Base-by-base conservation (phyloP, 1,140 invertebrate genomes). In the Phymastichus coffea region DNA sequence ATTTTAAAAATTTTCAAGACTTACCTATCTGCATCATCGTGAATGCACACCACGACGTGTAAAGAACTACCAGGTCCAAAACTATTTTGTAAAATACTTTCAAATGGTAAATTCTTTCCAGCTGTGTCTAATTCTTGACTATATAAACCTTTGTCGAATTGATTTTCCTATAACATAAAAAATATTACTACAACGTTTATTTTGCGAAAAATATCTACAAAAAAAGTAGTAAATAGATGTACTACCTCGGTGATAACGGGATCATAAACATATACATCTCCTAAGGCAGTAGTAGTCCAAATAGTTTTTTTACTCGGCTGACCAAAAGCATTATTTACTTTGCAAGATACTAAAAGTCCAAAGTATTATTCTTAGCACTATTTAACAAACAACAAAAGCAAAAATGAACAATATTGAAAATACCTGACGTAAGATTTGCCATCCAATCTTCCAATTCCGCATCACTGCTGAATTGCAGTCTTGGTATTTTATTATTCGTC, bases 361-460 rank as follows among this genome's bases (percentile, higher is more conserved):
- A 43, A 40, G 30, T n/a, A 57, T 10, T 12, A 51, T 22, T 4
- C n/a, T 17, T 30, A 17, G 19, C 10, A 22, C 12, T 28, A 40
- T 51, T 51, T 38, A 26, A 58, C 25, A 20, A 51, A 66, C 52
- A 35, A 17, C n/a, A n/a, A n/a, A n/a, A n/a, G n/a, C n/a, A n/a
- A n/a, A n/a, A n/a, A n/a, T n/a, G n/a, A n/a, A n/a, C n/a, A 33
- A 53, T 48, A 64, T 63, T 52, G 74, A 69, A 80, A 66, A 57
- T 69, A 81, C 86, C 86, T 69, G 81, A 84, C n/a, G 85, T 83
- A 58, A 93, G 82, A 70, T 91, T 84, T 33, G 86, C 85, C 44
- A 93, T 83, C 92, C 92, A 95, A 72, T 94, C 92, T 79, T 93
- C 91, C 77, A 92, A 84, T 77, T 93, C 89, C 37, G 85, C 84